These are phyloP conservation scores for Buphagus erythrorhynchus DNA, from an alignment of 2,797 vertebrate genomes.

Conservation along the genomic window DNA sequence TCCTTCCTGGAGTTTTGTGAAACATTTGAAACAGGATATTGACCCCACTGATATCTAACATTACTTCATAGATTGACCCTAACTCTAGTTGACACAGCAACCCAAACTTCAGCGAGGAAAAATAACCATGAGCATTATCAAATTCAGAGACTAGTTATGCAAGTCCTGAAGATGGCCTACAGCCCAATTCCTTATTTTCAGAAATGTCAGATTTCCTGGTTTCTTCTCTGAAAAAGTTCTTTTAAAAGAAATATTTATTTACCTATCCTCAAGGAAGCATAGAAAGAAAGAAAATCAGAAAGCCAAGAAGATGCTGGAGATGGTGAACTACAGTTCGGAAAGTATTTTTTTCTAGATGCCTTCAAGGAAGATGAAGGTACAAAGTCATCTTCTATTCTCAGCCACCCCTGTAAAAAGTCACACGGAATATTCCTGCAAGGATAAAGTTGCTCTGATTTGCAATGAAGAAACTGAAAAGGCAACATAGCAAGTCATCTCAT, in stretches of 20 bases:
- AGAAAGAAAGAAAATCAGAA: background rate
- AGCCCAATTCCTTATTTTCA: background rate
- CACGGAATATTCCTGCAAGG: background rate
- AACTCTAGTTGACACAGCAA: background rate
- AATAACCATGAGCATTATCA: background rate
- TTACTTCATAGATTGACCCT: background rate
- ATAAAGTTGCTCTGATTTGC: background rate
- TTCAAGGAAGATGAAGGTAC: background rate
- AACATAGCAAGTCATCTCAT: background rate
- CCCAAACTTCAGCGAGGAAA: background rate
- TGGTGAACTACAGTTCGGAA: background rate
- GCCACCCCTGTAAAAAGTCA: background rate
- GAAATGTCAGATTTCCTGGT: background rate
- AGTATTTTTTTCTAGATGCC: background rate
- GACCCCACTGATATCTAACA: background rate
- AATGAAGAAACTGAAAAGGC: background rate
- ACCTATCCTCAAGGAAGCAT: background rate
- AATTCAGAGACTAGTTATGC: background rate
- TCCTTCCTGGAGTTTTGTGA: background rate
- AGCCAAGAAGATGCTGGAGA: background rate
- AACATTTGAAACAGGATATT: background rate
- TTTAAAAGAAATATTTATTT: background rate
- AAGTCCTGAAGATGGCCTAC: background rate
- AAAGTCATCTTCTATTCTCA: background rate
- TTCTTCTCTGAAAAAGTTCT: background rate